phyloP scores from a whole-genome alignment of 2,797 vertebrate species.

The Cuniculus paca region DNA sequence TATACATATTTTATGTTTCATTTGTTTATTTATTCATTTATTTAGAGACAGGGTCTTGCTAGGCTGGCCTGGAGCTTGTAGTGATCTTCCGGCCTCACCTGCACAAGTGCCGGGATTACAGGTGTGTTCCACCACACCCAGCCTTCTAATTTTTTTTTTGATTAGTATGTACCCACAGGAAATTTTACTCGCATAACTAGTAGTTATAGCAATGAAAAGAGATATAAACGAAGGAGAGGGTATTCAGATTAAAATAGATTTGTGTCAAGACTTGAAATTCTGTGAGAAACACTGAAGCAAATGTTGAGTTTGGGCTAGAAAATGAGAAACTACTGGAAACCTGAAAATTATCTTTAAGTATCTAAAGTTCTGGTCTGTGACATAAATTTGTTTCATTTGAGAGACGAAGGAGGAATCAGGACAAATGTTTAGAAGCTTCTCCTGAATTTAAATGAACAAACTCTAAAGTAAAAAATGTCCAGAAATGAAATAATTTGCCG shows the following conservation, averaged over 20 bases:
- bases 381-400: background rate
- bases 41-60: background rate
- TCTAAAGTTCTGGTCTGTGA: background rate
- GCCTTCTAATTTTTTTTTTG: background rate
- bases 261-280: background rate
- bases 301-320: background rate
- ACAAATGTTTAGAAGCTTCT: background rate
- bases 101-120: background rate
- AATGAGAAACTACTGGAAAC: background rate
- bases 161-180: background rate
- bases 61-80: background rate
- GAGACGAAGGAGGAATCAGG: background rate
- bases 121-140: background rate
- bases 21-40: background rate
- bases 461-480: background rate
- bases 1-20: background rate
- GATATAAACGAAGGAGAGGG: background rate
- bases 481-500: background rate
- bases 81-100: background rate
- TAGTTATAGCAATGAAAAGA: constrained; percentile 7
- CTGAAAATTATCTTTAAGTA: constrained; percentile 54
- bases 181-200: background rate
- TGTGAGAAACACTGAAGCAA: background rate
- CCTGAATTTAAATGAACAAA: background rate
- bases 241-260: background rate